Evolutionary conservation across 2,888 invertebrate species (phyloP), one percentile per base, ranked within the genome.

Genomic region (Apamea sordens): DNA sequence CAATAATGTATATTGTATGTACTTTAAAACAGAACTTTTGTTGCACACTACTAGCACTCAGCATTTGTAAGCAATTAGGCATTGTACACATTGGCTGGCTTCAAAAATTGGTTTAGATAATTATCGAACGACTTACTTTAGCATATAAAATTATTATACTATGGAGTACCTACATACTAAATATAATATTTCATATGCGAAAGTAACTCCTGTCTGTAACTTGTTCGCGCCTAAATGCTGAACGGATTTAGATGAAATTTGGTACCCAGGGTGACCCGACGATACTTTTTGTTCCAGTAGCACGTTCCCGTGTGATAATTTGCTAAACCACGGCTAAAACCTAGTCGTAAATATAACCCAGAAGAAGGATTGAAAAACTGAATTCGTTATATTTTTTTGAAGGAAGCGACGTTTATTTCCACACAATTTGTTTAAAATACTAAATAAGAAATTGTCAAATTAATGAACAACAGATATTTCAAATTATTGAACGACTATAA

Each of bases 1-100:
- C 92, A 93, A 92, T 93, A 91, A 92, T 90, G 90, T 89, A 85
- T 87, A 86, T 88, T 88, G 86, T 85, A 83, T 82, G 87, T 78
- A 84, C 86, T 89, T 86, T 84, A 89, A 36, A 88, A 90, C 88
- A 85, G 82, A 81, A 84, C 81, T 84, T 86, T 84, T 86, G 88
- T 86, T 86, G 72, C 77, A 79, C 59, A 67, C 75, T 73, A 67
- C 75, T 73, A 82, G 61, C 69, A 79, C 47, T 79, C 56, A 64
- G 67, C 59, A 73, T 82, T 89, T 80, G 84, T 86, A 84, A 82
- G 73, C 77, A 87, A 86, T 89, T 88, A 80, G 59, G 78, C 70
- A 76, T 44, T 73, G 21, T 53, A 64, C 73, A 71, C 63, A 83
- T 53, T 72, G 41, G 41, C 24, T 74, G 44, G 28, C 6, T 73